Base-by-base conservation (phyloP, 53 echinoderm and acorn worm genomes). In the Crossaster papposus region DNA sequence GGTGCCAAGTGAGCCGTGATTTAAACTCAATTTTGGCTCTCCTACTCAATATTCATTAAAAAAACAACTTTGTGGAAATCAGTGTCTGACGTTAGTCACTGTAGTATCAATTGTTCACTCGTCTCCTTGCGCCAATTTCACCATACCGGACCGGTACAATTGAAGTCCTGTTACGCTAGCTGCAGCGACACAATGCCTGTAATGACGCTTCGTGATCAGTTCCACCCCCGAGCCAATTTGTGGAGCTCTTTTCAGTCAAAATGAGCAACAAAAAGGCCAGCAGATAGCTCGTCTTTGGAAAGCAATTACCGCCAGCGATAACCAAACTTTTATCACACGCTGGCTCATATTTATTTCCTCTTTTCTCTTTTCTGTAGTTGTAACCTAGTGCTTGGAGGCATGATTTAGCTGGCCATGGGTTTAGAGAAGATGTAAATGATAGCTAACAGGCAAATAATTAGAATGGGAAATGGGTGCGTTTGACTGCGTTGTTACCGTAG, bases 141-240 rank as follows among this genome's bases (percentile, higher is more conserved):
- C 7, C 7, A n/a, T n/a, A n/a, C n/a, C n/a, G n/a, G n/a, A n/a
- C n/a, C n/a, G n/a, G 58, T 58, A 58, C 58, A 70, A 28, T 70
- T 70, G 70, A 28, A 70, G 70, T n/a, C 31, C 29, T 30, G 23
- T n/a, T 14, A 8, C 70, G 23, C 31, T 28, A 30, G 70, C 70
- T 24, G 12, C 31, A 12, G 20, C 29, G 3, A 23, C 70, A 70
- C 70, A 70, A 70, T 70, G 70, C 24, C 70, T 0, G 23, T 70
- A 70, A 70, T 70, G 23, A 70, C 29, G 70, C 70, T 70, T 70
- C 70, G 70, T 70, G 70, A 70, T 70, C 70, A 70, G 70, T 70
- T 3, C 24, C 70, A 12, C 70, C 29, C 24, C 12, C 31, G 24
- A 70, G 31, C 70, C 70, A 70, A 70, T 70, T 70, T 70, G n/a